Evolutionary conservation across 2,113 vertebrate genomes (phyloP).

Genomic region (Scomber japonicus): DNA sequence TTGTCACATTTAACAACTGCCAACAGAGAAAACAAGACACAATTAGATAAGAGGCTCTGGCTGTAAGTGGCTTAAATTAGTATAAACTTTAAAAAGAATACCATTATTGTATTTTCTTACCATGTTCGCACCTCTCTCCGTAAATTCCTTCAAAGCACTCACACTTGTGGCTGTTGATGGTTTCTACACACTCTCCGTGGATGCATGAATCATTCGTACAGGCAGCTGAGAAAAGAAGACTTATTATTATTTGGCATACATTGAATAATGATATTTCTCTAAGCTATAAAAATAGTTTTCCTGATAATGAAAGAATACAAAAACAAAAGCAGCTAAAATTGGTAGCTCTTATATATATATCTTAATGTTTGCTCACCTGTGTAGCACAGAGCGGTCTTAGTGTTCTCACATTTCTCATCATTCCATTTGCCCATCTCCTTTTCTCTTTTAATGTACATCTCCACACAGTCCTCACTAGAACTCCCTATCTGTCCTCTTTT

Average conservation of each 20-base stretch:
- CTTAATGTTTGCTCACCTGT: conserved; percentile 77
- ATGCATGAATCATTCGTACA: conserved; percentile 86
- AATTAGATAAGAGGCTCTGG: not conserved
- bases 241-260: not conserved
- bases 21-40: conserved; percentile 23
- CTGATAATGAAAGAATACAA: not conserved
- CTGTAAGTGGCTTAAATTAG: rapidly evolving
- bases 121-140: conserved; percentile 85
- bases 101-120: conserved; percentile 74
- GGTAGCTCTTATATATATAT: not conserved
- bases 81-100: not conserved
- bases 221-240: conserved; percentile 82
- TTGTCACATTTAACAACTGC: conserved; percentile 76
- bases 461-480: conserved; percentile 91
- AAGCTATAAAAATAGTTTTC: not conserved
- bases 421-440: conserved; percentile 89
- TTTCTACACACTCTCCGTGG: conserved; percentile 90
- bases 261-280: not conserved
- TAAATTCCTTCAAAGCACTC: conserved; percentile 88
- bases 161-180: conserved; percentile 89
- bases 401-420: conserved; percentile 86
- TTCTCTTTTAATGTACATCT: conserved; percentile 90
- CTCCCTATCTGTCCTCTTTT: rapidly evolving
- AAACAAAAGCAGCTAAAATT: not conserved
- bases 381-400: conserved; percentile 91